Base-by-base conservation (phyloP, 2,113 vertebrate species). In the Datnioides undecimradiatus region DNA sequence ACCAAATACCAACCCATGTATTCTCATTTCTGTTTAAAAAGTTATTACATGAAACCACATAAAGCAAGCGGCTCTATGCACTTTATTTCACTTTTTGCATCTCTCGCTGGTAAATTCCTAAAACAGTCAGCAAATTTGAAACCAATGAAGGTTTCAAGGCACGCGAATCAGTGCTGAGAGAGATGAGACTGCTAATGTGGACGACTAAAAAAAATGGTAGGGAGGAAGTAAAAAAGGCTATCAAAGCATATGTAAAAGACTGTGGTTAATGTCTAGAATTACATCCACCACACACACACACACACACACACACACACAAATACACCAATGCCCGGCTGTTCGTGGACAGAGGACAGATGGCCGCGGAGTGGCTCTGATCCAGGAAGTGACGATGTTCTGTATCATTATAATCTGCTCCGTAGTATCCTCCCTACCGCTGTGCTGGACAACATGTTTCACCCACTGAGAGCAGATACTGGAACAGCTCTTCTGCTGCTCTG, bases 321-420 rank as follows among this genome's bases (percentile, higher is more conserved):
- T 51, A 63, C 79, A 88, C 63, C 79, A 68, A 80, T 62, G 43
- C 58, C 84, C 59, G 36, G 69, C 90, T 91, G 91, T 90, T 87
- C 88, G 64, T 79, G 92, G 87, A 93, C 87, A 86, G 88, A 84
- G 88, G 89, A 94, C 94, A 95, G 95, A 95, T 94, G 94, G 94
- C 77, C 34, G 45, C 23, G 5, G 72, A 84, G 82, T 94, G 92
- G 93, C 92, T 90, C 71, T 66, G 68, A 64, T 92, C 92, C 93
- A 94, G 90, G 79, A 88, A 92, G 90, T 88, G 92, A 89, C 91
- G 89, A 89, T 79, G 83, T 80, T 92, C 84, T 90, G 90, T 87
- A 91, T 95, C 91, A 93, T 94, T 90, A 93, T 95, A 94, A 94
- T 94, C 93, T 94, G 82, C 92, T 88, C 93, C 63, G 73, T 88